Conservation (phyloP, 1,140 invertebrate species). For the Eueides isabella region DNA sequence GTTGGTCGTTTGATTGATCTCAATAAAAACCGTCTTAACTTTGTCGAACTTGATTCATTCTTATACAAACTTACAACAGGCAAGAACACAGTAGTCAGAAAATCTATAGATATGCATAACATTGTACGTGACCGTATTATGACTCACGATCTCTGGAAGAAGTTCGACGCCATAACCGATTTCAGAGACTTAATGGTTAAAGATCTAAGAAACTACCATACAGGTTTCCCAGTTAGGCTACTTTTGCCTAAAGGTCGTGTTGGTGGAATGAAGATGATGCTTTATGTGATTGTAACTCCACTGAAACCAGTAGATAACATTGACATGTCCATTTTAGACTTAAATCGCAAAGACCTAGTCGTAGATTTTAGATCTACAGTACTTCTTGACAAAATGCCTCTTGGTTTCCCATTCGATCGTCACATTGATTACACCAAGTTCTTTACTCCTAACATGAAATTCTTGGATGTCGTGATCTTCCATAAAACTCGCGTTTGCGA, state of each 20-base stretch:
- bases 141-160: conserved; percentile 72
- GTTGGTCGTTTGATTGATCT: conserved; percentile 79
- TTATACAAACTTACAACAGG: conserved; percentile 47
- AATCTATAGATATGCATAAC: conserved; percentile 60
- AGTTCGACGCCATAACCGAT: conserved; percentile 58
- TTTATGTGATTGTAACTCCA: conserved; percentile 78
- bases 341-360: conserved; percentile 52
- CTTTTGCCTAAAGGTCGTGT: conserved; percentile 84
- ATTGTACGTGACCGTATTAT: conserved; percentile 70
- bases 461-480: conserved; percentile 84
- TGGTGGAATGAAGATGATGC: conserved; percentile 83
- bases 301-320: conserved; percentile 64
- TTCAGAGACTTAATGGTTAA: conserved; percentile 55
- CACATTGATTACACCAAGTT: conserved; percentile 79
- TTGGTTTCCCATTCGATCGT: conserved; percentile 87
- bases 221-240: conserved; percentile 83
- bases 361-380: conserved; percentile 64
- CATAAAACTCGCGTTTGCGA: conserved; percentile 78
- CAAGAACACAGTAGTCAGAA: conserved; percentile 77
- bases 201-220: conserved; percentile 42
- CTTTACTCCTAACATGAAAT: conserved; percentile 83
- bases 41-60: conserved; percentile 83
- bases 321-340: conserved; percentile 51
- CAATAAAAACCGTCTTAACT: conserved; percentile 78
- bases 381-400: conserved; percentile 82